phyloP scores from a whole-genome alignment of 2,113 vertebrate species.

The Bolborhynchus lineola region DNA sequence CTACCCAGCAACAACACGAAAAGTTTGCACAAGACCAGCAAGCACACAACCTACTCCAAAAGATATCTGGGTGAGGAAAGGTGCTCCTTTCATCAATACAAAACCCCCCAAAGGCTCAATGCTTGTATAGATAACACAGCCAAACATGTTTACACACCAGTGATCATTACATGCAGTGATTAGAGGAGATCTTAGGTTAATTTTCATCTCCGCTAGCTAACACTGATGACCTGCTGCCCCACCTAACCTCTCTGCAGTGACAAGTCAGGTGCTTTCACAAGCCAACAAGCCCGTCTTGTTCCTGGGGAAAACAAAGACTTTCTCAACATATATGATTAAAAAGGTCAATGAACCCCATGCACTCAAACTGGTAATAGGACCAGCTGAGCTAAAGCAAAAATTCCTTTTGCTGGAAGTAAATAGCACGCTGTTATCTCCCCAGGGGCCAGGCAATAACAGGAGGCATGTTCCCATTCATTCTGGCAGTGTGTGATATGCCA shows the following conservation, averaged over 20 bases:
- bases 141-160: conserved; percentile 12
- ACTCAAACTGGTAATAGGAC: neutral
- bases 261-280: conserved; percentile 54
- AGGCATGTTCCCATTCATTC: conserved; percentile 50
- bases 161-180: conserved; percentile 40
- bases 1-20: conserved; percentile 54
- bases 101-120: neutral
- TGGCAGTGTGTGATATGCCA: conserved; percentile 11
- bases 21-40: conserved; percentile 47
- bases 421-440: conserved; percentile 52
- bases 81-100: conserved; percentile 45
- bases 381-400: conserved; percentile 51
- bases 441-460: conserved; percentile 49
- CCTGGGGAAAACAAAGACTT: conserved; percentile 26
- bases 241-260: conserved; percentile 15
- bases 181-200: conserved; percentile 54
- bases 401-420: conserved; percentile 54
- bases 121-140: conserved; percentile 46
- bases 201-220: conserved; percentile 63
- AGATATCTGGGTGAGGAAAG: conserved; percentile 42
- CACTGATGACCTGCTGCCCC: conserved; percentile 49
- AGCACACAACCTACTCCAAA: conserved; percentile 38
- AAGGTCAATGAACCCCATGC: conserved; percentile 30
- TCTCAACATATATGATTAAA: conserved; percentile 28
- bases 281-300: neutral